Evolutionary conservation across 2,888 invertebrate genomes (phyloP).

Genomic region (Apeira syringaria): DNA sequence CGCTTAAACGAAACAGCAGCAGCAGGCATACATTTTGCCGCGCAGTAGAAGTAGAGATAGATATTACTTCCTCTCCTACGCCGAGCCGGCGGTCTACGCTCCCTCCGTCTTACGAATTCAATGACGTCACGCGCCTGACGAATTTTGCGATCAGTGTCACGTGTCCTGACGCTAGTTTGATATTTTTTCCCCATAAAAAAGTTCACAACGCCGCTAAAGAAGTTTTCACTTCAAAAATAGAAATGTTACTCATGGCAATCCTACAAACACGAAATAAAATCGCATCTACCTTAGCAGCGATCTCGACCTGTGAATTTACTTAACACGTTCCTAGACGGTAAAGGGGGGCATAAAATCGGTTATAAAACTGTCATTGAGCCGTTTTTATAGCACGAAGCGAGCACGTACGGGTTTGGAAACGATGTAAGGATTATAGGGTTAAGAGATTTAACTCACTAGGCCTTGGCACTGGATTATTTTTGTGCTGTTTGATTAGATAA

Average conservation of each 20-base stretch:
- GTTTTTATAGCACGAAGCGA: constrained; percentile 30
- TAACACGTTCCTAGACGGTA: constrained; percentile 45
- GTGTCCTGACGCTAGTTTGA: too few species aligned
- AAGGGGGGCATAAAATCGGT: constrained; percentile 46
- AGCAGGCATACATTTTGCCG: too few species aligned
- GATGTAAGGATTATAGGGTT: constrained; percentile 10
- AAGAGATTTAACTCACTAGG: constrained; percentile 1
- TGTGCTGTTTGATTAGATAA: neutral
- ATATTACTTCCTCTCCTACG: too few species aligned
- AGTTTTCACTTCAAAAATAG: too few species aligned
- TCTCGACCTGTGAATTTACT: constrained; percentile 44
- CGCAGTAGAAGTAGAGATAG: too few species aligned
- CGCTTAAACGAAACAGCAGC: too few species aligned
- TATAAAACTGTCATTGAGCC: constrained; percentile 42
- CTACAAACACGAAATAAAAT: constrained; percentile 1
- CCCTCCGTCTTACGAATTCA: too few species aligned
- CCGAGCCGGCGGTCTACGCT: too few species aligned
- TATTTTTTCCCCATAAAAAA: too few species aligned
- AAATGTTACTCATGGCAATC: constrained; percentile 1
- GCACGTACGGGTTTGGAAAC: constrained; percentile 13
- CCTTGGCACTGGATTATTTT: neutral
- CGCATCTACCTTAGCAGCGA: constrained; percentile 2
- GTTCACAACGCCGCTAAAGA: too few species aligned
- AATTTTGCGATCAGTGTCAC: too few species aligned
- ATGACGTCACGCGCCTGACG: too few species aligned